Conservation (phyloP, 2,888 invertebrate genomes). For the Himalopsyche anomala region DNA sequence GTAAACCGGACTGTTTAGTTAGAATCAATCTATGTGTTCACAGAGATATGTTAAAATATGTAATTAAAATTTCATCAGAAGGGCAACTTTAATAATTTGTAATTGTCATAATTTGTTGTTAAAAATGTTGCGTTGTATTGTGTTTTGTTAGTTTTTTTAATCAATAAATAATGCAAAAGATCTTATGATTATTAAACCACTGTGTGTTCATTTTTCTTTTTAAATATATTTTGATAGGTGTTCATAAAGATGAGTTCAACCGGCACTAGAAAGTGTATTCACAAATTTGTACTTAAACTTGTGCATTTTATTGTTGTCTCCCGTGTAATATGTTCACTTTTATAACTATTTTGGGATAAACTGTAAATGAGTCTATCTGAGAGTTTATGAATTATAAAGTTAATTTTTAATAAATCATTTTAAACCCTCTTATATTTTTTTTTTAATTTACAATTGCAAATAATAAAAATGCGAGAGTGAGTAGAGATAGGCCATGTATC, state of each 20-base stretch:
- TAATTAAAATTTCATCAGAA: slow-evolving; percentile 14
- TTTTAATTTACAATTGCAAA: no score
- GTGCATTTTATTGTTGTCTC: not conserved
- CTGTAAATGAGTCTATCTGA: no score
- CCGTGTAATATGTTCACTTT: no score
- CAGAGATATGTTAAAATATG: slow-evolving; percentile 1
- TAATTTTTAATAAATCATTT: no score
- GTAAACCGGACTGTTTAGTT: slow-evolving; percentile 16
- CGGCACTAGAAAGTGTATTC: not conserved
- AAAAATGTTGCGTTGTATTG: slow-evolving; percentile 2
- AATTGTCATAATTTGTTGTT: not conserved
- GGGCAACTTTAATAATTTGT: slow-evolving; percentile 16
- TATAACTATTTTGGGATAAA: no score
- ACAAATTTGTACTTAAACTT: slow-evolving; percentile 1
- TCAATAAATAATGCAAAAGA: slow-evolving; percentile 34
- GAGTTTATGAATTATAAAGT: no score
- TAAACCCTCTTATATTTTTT: no score
- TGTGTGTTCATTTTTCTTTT: slow-evolving; percentile 17
- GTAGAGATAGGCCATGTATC: no score
- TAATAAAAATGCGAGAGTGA: no score
- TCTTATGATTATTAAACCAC: slow-evolving; percentile 30
- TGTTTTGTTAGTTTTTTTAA: slow-evolving; percentile 11
- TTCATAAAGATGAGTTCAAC: slow-evolving; percentile 7
- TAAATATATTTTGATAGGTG: slow-evolving; percentile 25
- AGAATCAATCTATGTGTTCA: slow-evolving; percentile 24